Base-by-base conservation (phyloP, 2,888 invertebrate genomes). In the Leptopterna dolabrata region DNA sequence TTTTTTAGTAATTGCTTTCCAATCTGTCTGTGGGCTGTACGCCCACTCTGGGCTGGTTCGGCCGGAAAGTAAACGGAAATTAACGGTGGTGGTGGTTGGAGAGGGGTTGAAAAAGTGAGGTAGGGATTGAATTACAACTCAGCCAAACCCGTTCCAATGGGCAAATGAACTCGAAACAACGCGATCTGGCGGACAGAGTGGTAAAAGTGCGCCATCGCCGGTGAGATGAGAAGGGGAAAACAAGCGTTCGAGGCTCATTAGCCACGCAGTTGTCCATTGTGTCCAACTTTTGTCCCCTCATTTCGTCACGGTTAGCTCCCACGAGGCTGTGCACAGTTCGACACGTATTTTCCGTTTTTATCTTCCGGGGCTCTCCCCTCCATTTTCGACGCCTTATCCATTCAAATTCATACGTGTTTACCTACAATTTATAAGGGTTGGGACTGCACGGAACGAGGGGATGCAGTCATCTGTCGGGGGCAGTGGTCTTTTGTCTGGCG, bases 341-440 rank as follows among this genome's bases (percentile, higher is more conserved):
- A 24, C 63, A 63, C 63, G 63, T 63, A 24, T 63, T 11, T 13
- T 19, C 63, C 63, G 24, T 63, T 63, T 63, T 63, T 63, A 63
- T 19, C 24, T 7, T 24, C 63, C 27, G n/a, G n/a, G n/a, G n/a
- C n/a, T n/a, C n/a, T n/a, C n/a, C n/a, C n/a, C n/a, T n/a, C 45
- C 11, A 14, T 45, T n/a, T 55, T n/a, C 55, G 24, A 19, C 63
- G 24, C 27, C 19, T 55, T 55, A 27, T 63, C 45, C 78, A 24
- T 78, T 78, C 78, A 41, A 78, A 78, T 78, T 78, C 78, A 45
- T 78, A 73, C 73, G 78, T 45, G 78, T 78, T 78, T 78, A 78
- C 78, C 45, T 45, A 45, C 41, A 45, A 78, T 78, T 78, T 78
- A 78, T 78, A 78, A 45, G 24, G 45, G 45, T 27, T 1, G 73